Base-by-base conservation (phyloP, 2,888 invertebrate species). In the Dolichomitus sp. region DNA sequence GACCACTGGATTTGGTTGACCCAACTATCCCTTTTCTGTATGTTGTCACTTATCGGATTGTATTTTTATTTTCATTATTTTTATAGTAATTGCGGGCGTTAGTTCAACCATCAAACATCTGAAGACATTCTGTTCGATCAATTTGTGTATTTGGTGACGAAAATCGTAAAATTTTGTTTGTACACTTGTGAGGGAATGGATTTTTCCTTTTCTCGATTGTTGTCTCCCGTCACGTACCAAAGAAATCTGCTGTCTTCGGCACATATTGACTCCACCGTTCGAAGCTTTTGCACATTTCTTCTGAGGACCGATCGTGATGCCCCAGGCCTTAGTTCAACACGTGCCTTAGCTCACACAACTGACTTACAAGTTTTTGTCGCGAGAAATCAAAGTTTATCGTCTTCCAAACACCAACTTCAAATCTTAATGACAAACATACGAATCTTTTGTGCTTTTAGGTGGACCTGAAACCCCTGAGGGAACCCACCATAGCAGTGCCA, bases 391-490 rank as follows among this genome's bases (percentile, higher is more conserved):
- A 65, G 42, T 54, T 52, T 74, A 65, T 54, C 42, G 30, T 52
- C 52, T 27, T 12, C 5, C 19, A 19, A 48, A 7, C 4, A 52
- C 45, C 57, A 65, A 84, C 76, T 82, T 78, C 65, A 37, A 61
- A 70, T 42, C 57, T 59, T 6, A 70, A 57, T 70, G 57, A 59
- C 72, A 33, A 59, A 52, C 63, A 45, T 48, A 54, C 59, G 17
- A 59, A 70, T 73, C 30, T 76, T 69, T 83, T 66, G 40, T 27
- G 83, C 84, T 92, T 92, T 76, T 91, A 93, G 93, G 92, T 93
- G 57, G 93, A 93, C 78, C 83, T 93, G 63, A 93, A 93, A 84
- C 93, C 93, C 6, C 87, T 93, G 61, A 87, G 93, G 33, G 93
- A 93, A 83, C 87, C 93, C 54, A 85, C 91, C 77, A 92, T 93